Evolutionary conservation across 2,888 invertebrate species (phyloP), one percentile per base, ranked within the genome.

Genomic region (Gryllus longicercus): DNA sequence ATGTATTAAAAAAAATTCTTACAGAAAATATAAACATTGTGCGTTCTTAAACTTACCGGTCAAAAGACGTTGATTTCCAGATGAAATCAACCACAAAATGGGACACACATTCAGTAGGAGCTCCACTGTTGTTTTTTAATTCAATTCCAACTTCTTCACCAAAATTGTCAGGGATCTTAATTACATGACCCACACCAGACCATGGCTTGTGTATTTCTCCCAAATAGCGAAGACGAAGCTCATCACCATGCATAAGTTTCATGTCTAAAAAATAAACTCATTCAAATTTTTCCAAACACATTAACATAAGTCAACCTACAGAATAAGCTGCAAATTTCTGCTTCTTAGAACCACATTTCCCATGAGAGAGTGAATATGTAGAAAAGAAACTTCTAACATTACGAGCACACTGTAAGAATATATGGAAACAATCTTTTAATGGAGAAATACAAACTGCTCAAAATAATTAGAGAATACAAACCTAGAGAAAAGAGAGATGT

Each of bases 191-290:
- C 16, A 98, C 95, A 51, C 97, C 97, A n/a, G 94, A 94, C 99
- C 99, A 99, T 0, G 95, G 92, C 86, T 96, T 97, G 86, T 96
- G 96, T 85, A 96, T 87, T 86, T 98, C 98, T 0, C 98, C 98
- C 1, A 96, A 92, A 85, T 96, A 97, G 85, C 98, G 93, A 83
- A 99, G 89, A 84, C 97, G 90, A 80, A 99, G 87, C 86, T 99
- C 99, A 89, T 99, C 99, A 11, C 99, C 99, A 86, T 98, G 98
- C 98, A 99, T 99, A 79, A 99, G 88, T 86, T 98, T 97, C 96
- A 99, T 98, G 85, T 98, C 99, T 89, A 85, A 50, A 81, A 80
- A 11, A 79, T n/a, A 74, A 14, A 63, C n/a, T 63, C 38, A 8
- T 38, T 38, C 38, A 38, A 5, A 38, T 38, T 38, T 38, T 38